Base-by-base conservation (phyloP, 2,888 invertebrate species). In the Drosophila lutescens region DNA sequence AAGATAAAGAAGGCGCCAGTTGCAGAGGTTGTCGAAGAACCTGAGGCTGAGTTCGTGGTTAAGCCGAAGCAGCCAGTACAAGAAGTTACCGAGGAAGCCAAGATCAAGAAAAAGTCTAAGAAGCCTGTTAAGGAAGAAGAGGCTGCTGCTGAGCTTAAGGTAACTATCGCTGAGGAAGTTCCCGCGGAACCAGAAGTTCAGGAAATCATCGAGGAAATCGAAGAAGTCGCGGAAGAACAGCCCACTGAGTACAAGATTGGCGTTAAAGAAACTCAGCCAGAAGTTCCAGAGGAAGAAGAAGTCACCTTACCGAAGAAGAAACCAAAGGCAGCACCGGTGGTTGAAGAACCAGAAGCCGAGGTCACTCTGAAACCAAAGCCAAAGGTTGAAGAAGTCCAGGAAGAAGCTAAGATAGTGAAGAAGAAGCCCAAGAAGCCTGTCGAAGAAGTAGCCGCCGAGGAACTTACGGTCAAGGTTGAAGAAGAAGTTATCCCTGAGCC, bases 401-500 rank as follows among this genome's bases (percentile, higher is more conserved):
- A 82, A 20, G 90, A 90, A 67, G 86, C 79, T 2, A 83, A 82
- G 49, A 73, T 90, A 26, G 67, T 80, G 3, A 83, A 88, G 88
- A 92, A 88, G 79, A 84, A 89, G 20, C 79, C 88, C 4, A 90
- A 90, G 67, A 89, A 90, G 46, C 75, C 76, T 36, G 72, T 83
- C n/a, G 80, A 85, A 17, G 89, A 91, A 66, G 88, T 81, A 70
- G 84, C 81, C 7, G 87, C 83, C 34, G 83, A 86, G 66, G 77
- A 90, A 60, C 66, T 90, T 4, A 90, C 88, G 4, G 78, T 91
- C 26, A 90, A 83, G 53, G 76, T 90, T 17, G 78, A 77, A 47
- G 91, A 92, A 70, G 89, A 86, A 80, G 63, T 80, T n/a, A 51
- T 32, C 32, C 69, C 84, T 12, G 86, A 86, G 30, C 82, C 86